Evolutionary conservation across 2,888 invertebrate genomes (phyloP).

Genomic region (Xanthia togata): DNA sequence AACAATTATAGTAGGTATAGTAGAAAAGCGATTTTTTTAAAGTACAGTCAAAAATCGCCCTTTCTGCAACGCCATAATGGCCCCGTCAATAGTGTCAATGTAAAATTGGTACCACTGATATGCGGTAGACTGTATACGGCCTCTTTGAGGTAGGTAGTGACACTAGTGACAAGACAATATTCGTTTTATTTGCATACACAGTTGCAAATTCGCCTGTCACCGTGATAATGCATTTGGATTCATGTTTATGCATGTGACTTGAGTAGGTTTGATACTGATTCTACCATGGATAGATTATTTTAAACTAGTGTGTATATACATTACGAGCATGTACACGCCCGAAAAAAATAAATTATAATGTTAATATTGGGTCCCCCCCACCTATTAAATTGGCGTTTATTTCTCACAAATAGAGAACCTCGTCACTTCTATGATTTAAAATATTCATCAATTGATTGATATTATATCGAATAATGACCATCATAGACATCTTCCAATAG

Average conservation of each 20-base stretch:
- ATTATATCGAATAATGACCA: too few species aligned
- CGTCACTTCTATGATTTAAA: too few species aligned
- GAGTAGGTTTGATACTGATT: not conserved
- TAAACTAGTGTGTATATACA: too few species aligned
- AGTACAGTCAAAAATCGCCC: not conserved
- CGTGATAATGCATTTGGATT: not conserved
- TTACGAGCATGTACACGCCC: too few species aligned
- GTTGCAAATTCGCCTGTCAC: constrained; percentile 19
- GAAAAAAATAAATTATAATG: too few species aligned
- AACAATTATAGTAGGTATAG: constrained; percentile 22
- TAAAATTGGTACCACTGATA: not conserved
- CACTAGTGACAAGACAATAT: constrained; percentile 14
- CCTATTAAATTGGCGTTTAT: too few species aligned
- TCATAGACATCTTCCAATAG: too few species aligned
- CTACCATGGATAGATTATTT: not conserved
- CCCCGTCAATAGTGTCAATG: not conserved
- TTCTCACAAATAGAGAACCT: too few species aligned
- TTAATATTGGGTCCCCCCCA: too few species aligned
- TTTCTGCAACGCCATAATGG: not conserved
- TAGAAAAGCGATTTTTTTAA: too few species aligned
- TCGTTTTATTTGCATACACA: constrained; percentile 39
- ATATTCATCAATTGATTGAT: too few species aligned
- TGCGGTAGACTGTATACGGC: not conserved
- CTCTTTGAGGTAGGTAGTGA: not conserved
- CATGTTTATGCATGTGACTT: constrained; percentile 14